Percentiles rank a stretch among this genome's conserved stretches.
phyloP scores from a whole-genome alignment of 2,797 vertebrate genomes.

The Pseudochromis fuscus region DNA sequence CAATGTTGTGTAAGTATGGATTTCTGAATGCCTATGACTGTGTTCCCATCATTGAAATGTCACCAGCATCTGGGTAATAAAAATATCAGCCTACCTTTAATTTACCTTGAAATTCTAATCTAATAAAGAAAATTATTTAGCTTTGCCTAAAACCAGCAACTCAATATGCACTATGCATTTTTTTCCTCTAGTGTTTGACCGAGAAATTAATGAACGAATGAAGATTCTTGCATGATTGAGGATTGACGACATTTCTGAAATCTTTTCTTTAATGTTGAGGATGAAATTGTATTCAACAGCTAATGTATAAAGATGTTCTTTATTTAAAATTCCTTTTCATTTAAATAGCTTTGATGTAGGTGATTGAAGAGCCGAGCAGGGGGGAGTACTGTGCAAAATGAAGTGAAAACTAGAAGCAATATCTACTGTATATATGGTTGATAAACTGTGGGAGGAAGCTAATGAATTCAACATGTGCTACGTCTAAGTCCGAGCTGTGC shows the following conservation, averaged over 20 bases:
- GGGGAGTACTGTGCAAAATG: constrained; percentile 6
- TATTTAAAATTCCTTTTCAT: constrained; percentile 21
- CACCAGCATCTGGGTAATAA: constrained; percentile 48
- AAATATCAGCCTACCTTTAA: constrained; percentile 43
- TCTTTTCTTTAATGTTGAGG: constrained; percentile 1
- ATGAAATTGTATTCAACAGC: constrained; percentile 11
- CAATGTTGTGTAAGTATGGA: constrained; percentile 79
- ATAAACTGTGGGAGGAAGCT: neutral
- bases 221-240: constrained; percentile 3
- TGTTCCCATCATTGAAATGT: constrained; percentile 79
- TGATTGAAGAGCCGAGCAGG: neutral
- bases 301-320: constrained; percentile 26
- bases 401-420: constrained; percentile 10
- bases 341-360: constrained; percentile 40
- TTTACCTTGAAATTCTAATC: constrained; percentile 58
- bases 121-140: constrained; percentile 45
- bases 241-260: constrained; percentile 13
- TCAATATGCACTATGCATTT: neutral
- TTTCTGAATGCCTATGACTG: constrained; percentile 79
- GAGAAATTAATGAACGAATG: constrained; percentile 5
- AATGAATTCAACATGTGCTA: constrained; percentile 15
- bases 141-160: constrained; percentile 9
- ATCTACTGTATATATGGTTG: neutral
- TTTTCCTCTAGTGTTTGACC: neutral
- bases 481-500: constrained; percentile 28